Percentiles rank a stretch among this genome's conserved stretches.
These are phyloP conservation scores for Cryptus armator DNA, from an alignment of 2,888 invertebrate species.

Conservation along the genomic window DNA sequence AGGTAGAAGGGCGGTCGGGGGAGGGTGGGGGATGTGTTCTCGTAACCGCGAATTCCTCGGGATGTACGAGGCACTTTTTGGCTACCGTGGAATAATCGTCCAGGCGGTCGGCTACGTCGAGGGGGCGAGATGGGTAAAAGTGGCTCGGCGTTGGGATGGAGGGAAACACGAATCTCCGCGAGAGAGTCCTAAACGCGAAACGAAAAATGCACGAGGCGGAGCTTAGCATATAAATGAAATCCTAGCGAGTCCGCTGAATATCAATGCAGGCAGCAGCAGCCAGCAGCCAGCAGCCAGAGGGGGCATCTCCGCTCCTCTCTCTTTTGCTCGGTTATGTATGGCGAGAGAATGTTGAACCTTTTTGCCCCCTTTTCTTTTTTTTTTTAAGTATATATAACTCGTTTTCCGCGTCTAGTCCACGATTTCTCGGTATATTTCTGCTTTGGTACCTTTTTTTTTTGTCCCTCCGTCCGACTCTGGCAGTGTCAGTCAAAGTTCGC, in stretches of 20 bases:
- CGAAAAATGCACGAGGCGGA: constrained; percentile 75
- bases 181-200: constrained; percentile 72
- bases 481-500: constrained; percentile 64
- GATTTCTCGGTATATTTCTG: not conserved
- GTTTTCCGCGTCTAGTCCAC: constrained; percentile 11
- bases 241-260: constrained; percentile 78
- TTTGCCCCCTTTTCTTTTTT: constrained; percentile 3
- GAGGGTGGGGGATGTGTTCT: constrained; percentile 16
- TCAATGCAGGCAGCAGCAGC: constrained; percentile 74
- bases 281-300: constrained; percentile 27
- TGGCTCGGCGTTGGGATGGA: not conserved
- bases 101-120: constrained; percentile 5
- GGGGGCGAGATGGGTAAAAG: not conserved
- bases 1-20: not conserved
- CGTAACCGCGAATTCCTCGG: constrained; percentile 50
- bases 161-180: constrained; percentile 68
- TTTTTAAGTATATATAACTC: not conserved
- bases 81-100: constrained; percentile 60
- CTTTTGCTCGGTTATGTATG: constrained; percentile 2
- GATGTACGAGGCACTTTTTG: constrained; percentile 41
- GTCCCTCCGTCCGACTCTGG: constrained; percentile 17
- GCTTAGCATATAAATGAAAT: constrained; percentile 83
- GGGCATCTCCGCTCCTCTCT: not conserved
- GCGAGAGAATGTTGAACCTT: constrained; percentile 8
- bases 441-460: not conserved